Conservation (phyloP, 2,888 invertebrate genomes). For the Melanchra persicariae region DNA sequence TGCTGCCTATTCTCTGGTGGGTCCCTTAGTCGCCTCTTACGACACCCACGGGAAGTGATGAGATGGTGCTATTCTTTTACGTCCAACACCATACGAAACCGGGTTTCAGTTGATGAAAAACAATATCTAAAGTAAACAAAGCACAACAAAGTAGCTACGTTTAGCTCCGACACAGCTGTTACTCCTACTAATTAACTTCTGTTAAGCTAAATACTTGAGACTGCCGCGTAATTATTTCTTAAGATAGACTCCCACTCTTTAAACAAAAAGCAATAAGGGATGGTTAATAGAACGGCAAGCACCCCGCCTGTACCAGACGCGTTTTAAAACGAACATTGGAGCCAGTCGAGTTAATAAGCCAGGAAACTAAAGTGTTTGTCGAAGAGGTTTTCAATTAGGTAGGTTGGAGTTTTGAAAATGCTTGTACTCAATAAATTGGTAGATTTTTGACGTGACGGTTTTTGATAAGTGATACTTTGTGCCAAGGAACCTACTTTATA, state of each 20-base stretch:
- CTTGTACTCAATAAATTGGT: slow-evolving; percentile 28
- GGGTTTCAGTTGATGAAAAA: no score
- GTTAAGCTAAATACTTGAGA: slow-evolving; percentile 78
- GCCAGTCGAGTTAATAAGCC: slow-evolving; percentile 51
- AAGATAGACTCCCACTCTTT: slow-evolving; percentile 66
- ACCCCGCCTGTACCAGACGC: slow-evolving; percentile 51
- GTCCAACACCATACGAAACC: no score
- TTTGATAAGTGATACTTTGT: slow-evolving; percentile 2
- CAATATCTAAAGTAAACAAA: slow-evolving; percentile 45
- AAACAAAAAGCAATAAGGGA: slow-evolving; percentile 68
- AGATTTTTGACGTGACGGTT: background rate
- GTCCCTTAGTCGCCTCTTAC: no score
- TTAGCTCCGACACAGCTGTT: slow-evolving; percentile 74
- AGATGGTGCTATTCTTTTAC: no score
- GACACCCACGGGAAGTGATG: no score
- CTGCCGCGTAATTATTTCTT: slow-evolving; percentile 73
- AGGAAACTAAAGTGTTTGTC: slow-evolving; percentile 40
- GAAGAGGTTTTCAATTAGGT: slow-evolving; percentile 50
- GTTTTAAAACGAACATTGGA: slow-evolving; percentile 57
- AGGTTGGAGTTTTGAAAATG: slow-evolving; percentile 40
- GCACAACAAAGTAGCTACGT: slow-evolving; percentile 43
- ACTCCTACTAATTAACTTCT: slow-evolving; percentile 83
- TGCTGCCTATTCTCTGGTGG: no score
- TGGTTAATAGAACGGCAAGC: slow-evolving; percentile 66
- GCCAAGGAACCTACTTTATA: background rate